These are phyloP conservation scores for Tolmerus cingulatus DNA, from an alignment of 2,888 invertebrate genomes.

Conservation along the genomic window DNA sequence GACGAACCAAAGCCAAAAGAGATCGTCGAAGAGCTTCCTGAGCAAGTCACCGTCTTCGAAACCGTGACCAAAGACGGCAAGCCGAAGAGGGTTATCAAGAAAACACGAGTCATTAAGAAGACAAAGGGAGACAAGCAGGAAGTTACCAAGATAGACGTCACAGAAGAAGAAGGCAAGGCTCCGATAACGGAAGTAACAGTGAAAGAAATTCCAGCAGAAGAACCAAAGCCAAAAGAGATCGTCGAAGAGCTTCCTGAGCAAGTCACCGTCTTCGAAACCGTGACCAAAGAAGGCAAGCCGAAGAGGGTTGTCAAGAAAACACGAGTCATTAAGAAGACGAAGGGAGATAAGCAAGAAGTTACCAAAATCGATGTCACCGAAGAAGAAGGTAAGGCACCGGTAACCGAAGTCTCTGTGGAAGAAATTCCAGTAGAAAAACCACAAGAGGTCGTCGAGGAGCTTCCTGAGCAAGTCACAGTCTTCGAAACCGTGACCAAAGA, in stretches of 20 bases:
- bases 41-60: conserved; percentile 57
- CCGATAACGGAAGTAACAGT: conserved; percentile 54
- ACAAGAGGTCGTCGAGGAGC: conserved; percentile 53
- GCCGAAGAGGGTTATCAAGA: conserved; percentile 45
- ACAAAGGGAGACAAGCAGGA: conserved; percentile 58
- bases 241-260: conserved; percentile 52
- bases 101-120: conserved; percentile 59
- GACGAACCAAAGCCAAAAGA: conserved; percentile 50
- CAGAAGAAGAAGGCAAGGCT: conserved; percentile 52
- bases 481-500: conserved; percentile 51
- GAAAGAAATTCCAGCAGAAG: conserved; percentile 49
- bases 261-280: conserved; percentile 51
- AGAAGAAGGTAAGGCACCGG: conserved; percentile 61
- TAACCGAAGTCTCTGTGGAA: conserved; percentile 54
- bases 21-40: conserved; percentile 56
- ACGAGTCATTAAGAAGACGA: conserved; percentile 58
- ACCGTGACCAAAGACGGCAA: conserved; percentile 52
- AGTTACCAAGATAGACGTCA: conserved; percentile 56
- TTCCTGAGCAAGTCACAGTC: conserved; percentile 55
- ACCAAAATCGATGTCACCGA: conserved; percentile 61
- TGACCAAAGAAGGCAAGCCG: conserved; percentile 51
- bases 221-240: conserved; percentile 26
- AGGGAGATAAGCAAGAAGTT: conserved; percentile 59
- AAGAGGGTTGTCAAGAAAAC: conserved; percentile 57
- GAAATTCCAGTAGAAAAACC: conserved; percentile 45